Percentiles rank a stretch among this genome's conserved stretches.
phyloP scores from a whole-genome alignment of 2,888 invertebrate species.

The Perizoma affinitatum region DNA sequence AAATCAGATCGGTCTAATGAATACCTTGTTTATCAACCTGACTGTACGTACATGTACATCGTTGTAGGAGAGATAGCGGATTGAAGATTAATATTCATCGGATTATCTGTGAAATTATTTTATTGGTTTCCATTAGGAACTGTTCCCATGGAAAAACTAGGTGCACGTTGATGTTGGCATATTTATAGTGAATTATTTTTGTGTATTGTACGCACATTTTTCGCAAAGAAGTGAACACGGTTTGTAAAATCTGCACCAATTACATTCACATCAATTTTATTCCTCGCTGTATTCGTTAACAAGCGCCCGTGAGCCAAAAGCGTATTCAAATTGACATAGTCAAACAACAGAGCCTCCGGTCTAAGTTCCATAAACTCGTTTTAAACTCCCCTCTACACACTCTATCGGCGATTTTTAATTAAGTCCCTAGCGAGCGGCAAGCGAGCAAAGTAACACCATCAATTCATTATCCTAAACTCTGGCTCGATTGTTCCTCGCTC shows the following conservation, averaged over 20 bases:
- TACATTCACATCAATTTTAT: conserved; percentile 19
- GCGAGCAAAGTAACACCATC: conserved; percentile 83
- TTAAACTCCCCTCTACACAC: conserved; percentile 81
- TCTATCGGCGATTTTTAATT: conserved; percentile 84
- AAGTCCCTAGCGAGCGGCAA: conserved; percentile 79
- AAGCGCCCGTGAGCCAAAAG: conserved; percentile 65
- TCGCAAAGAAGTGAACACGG: conserved; percentile 8
- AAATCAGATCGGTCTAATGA: conserved; percentile 53
- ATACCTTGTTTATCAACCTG: conserved; percentile 50
- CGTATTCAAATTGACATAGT: conserved; percentile 83
- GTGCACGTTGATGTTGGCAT: no score
- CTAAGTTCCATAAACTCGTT: conserved; percentile 82
- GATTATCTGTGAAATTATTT: not conserved
- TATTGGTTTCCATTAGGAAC: no score
- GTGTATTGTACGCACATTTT: conserved; percentile 5
- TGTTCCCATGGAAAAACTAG: no score
- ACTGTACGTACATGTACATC: conserved; percentile 24
- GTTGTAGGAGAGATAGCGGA: conserved; percentile 11
- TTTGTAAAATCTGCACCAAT: conserved; percentile 17
- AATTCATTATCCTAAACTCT: conserved; percentile 85
- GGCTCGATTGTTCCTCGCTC: conserved; percentile 82
- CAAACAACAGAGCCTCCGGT: conserved; percentile 78
- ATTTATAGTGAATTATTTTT: conserved; percentile 1
- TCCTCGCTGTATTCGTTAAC: conserved; percentile 43
- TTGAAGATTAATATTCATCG: conserved; percentile 8